Conservation (phyloP, 2,888 invertebrate genomes). For the Apotomis turbidana region DNA sequence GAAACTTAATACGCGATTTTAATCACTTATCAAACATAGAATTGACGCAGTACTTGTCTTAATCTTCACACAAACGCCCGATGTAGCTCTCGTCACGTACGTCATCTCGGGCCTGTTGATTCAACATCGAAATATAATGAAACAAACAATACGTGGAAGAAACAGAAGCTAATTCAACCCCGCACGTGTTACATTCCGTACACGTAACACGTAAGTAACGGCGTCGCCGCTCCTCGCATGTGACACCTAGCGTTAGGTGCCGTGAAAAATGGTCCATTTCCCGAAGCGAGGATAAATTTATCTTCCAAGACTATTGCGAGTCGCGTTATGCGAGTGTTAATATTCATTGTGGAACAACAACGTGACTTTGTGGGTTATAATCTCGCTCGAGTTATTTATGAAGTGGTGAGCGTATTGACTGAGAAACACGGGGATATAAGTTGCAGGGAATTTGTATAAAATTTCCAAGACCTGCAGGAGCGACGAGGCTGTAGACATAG, state of each 20-base stretch:
- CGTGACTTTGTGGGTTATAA: slow-evolving; percentile 49
- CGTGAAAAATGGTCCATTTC: slow-evolving; percentile 80
- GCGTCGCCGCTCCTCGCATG: slow-evolving; percentile 74
- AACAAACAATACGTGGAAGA: slow-evolving; percentile 61
- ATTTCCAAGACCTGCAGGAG: no score
- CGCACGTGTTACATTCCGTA: slow-evolving; percentile 68
- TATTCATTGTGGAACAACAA: slow-evolving; percentile 78
- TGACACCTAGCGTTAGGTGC: slow-evolving; percentile 80
- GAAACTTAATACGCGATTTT: no score
- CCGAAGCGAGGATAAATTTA: slow-evolving; percentile 79
- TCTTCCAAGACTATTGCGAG: slow-evolving; percentile 75
- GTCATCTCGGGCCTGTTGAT: slow-evolving; percentile 48
- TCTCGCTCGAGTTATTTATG: slow-evolving; percentile 42
- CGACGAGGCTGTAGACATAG: no score
- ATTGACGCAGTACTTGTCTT: background rate
- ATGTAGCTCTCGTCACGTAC: slow-evolving; percentile 29
- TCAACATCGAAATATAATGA: slow-evolving; percentile 55
- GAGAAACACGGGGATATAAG: background rate
- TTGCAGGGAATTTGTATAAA: no score
- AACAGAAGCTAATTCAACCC: slow-evolving; percentile 67
- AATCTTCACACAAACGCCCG: background rate
- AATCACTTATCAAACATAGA: no score
- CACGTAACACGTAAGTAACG: slow-evolving; percentile 76
- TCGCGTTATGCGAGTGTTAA: slow-evolving; percentile 76
- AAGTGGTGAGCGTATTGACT: slow-evolving; percentile 34